phyloP scores from a whole-genome alignment of 2,888 invertebrate species.

The Cistogaster globosa region DNA sequence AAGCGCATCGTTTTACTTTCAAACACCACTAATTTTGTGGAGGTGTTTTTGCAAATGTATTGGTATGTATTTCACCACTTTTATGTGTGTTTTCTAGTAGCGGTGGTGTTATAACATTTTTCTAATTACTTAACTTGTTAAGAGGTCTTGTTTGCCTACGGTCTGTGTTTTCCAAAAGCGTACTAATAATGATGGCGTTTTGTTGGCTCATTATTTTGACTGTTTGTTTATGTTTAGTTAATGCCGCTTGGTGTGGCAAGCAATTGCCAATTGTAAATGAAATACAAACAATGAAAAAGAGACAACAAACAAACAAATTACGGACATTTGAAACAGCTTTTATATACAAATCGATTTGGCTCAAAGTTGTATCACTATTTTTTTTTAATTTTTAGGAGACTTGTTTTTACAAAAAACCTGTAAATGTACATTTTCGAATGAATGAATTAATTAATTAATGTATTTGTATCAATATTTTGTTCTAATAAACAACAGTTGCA shows the following conservation, averaged over 20 bases:
- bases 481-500: too few species aligned
- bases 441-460: too few species aligned
- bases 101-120: slow-evolving; percentile 51
- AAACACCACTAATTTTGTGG: slow-evolving; percentile 58
- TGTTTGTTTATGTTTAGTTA: slow-evolving; percentile 68
- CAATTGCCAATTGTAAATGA: slow-evolving; percentile 37
- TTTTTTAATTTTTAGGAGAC: too few species aligned
- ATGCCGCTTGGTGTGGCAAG: slow-evolving; percentile 42
- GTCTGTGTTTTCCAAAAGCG: slow-evolving; percentile 55
- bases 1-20: slow-evolving; percentile 66
- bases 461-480: too few species aligned
- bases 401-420: too few species aligned
- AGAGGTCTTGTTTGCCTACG: slow-evolving; percentile 64
- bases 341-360: too few species aligned
- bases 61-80: slow-evolving; percentile 28
- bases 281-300: slow-evolving; percentile 25
- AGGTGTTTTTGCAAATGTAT: slow-evolving; percentile 47
- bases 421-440: too few species aligned
- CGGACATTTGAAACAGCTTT: background rate
- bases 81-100: background rate
- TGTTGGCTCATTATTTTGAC: slow-evolving; percentile 66
- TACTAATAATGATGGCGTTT: slow-evolving; percentile 67
- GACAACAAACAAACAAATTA: slow-evolving; percentile 47
- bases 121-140: slow-evolving; percentile 71
- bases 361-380: too few species aligned